These are phyloP conservation scores for Petrocephalus sullivani DNA, from an alignment of 2,797 vertebrate genomes.

Conservation along the genomic window DNA sequence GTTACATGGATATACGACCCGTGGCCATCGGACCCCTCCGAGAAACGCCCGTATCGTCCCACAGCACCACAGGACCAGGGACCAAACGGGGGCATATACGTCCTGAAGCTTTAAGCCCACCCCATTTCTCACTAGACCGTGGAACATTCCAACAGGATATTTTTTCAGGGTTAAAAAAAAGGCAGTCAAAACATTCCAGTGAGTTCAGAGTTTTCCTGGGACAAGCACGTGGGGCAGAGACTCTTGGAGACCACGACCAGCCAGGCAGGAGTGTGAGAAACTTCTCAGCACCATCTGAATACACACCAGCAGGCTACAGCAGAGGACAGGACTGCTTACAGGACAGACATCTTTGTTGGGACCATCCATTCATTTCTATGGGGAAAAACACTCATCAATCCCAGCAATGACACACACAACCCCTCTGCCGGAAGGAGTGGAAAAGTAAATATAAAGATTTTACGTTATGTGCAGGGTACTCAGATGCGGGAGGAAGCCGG, in stretches of 20 bases:
- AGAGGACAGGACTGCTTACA: not conserved
- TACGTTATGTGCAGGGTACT: not conserved
- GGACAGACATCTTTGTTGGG: not conserved
- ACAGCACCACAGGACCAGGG: not conserved
- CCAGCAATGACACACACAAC: too few species aligned
- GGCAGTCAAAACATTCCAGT: constrained; percentile 52
- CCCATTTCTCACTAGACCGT: constrained; percentile 38
- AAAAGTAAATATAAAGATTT: not conserved
- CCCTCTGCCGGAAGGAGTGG: not conserved
- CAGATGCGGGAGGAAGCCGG: not conserved
- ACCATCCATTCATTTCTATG: too few species aligned
- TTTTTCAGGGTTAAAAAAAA: constrained; percentile 31
- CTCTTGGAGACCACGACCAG: not conserved
- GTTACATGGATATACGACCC: not conserved
- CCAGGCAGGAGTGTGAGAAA: constrained; percentile 39
- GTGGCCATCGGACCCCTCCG: not conserved
- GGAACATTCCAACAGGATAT: constrained; percentile 51
- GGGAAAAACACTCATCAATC: too few species aligned
- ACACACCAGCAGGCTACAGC: not conserved
- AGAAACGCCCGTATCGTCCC: not conserved
- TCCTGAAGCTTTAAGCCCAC: constrained; percentile 18
- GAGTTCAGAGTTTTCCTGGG: constrained; percentile 31
- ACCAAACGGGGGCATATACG: not conserved
- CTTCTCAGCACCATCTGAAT: not conserved
- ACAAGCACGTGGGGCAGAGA: constrained; percentile 19